A percentile compares a stretch with the other conserved stretches of the same genome.
phyloP scores from a whole-genome alignment of 2,113 vertebrate species.

The Brachyhypopomus occidentalis region DNA sequence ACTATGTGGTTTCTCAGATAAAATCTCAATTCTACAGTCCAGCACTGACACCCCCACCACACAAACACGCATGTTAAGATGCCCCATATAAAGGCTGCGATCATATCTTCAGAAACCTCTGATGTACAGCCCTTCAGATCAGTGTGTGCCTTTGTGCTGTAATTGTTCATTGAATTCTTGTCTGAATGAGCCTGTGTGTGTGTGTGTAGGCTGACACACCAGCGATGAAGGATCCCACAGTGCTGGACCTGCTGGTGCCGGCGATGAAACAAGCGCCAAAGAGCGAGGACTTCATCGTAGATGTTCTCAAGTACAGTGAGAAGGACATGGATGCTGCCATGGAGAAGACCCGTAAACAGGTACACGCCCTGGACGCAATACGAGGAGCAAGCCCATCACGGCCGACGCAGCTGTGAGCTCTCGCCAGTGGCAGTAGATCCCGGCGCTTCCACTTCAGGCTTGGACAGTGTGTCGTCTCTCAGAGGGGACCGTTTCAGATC shows the following conservation, averaged over 20 bases:
- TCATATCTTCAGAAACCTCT: no score
- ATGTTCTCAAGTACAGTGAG: conserved; percentile 88
- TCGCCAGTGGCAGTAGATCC: no score
- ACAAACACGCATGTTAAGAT: no score
- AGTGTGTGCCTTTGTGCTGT: not conserved
- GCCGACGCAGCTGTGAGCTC: no score
- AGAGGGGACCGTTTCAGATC: no score
- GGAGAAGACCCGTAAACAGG: conserved; percentile 70
- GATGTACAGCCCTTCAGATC: no score
- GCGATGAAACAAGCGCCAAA: conserved; percentile 57
- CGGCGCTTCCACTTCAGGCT: no score
- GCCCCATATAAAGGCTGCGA: no score
- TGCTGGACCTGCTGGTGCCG: conserved; percentile 59
- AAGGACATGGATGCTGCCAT: conserved; percentile 87
- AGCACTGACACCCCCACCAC: no score
- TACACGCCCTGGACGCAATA: conserved; percentile 27
- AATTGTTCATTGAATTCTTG: not conserved
- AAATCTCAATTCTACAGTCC: no score
- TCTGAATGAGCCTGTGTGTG: not conserved
- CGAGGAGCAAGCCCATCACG: not conserved
- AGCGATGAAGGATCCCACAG: conserved; percentile 49
- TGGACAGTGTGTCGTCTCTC: no score
- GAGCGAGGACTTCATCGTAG: conserved; percentile 81
- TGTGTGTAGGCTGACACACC: conserved; percentile 48
- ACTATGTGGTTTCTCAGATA: no score